A percentile compares a stretch with the other conserved stretches of the same genome.
These are phyloP conservation scores for Tortrix viridana DNA, from an alignment of 2,888 invertebrate genomes.

Conservation along the genomic window DNA sequence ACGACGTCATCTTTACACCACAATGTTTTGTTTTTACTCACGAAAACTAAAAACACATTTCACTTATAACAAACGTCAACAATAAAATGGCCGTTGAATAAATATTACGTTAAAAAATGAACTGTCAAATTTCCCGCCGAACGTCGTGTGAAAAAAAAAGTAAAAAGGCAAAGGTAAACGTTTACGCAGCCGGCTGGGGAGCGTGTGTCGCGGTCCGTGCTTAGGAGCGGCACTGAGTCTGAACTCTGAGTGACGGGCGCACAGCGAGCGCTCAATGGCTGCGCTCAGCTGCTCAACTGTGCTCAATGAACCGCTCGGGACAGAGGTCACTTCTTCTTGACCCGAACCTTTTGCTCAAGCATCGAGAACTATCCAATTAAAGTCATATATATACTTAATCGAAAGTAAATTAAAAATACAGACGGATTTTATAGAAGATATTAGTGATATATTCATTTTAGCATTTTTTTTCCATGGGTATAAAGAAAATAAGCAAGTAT, in stretches of 20 bases:
- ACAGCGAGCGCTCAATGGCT: slow-evolving; percentile 64
- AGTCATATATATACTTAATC: not conserved
- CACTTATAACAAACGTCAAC: slow-evolving; percentile 46
- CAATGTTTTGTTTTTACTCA: slow-evolving; percentile 60
- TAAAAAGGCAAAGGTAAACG: slow-evolving; percentile 57
- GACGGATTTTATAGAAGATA: no score
- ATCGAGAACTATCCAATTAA: slow-evolving; percentile 52
- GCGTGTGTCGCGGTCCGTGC: slow-evolving; percentile 80
- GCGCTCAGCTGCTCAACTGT: slow-evolving; percentile 68
- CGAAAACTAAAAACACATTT: slow-evolving; percentile 74
- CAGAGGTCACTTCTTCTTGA: slow-evolving; percentile 78
- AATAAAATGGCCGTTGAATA: slow-evolving; percentile 19
- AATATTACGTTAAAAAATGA: slow-evolving; percentile 44
- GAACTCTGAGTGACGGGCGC: slow-evolving; percentile 56
- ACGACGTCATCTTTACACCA: slow-evolving; percentile 70
- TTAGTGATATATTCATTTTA: no score
- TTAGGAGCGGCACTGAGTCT: slow-evolving; percentile 76
- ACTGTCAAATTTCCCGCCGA: slow-evolving; percentile 73
- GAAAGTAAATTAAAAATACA: not conserved
- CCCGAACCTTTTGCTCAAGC: slow-evolving; percentile 66
- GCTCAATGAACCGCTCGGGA: slow-evolving; percentile 81
- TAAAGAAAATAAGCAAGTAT: no score
- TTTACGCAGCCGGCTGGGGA: slow-evolving; percentile 66
- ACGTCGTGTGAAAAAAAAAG: slow-evolving; percentile 54
- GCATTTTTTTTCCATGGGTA: no score